A percentile compares a stretch with the other conserved stretches of the same genome.
phyloP scores from a whole-genome alignment of 2,113 vertebrate genomes.

The Mormyrus lacerda region DNA sequence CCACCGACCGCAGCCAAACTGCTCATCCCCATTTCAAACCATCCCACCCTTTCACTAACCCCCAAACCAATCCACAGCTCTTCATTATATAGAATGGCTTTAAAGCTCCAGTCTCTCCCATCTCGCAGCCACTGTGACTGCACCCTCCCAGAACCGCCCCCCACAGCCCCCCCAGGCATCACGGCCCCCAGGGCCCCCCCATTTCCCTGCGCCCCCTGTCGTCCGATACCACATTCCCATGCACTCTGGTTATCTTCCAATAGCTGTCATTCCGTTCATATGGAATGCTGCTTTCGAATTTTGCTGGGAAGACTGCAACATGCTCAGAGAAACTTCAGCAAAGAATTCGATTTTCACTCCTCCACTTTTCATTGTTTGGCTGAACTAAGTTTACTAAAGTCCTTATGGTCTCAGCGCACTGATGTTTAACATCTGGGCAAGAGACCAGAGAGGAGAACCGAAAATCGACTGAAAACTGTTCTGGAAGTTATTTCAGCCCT shows the following conservation, averaged over 20 bases:
- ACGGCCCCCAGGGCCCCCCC: too few relatives aligned
- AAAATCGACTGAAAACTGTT: background rate
- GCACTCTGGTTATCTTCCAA: background rate
- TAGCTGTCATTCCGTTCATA: background rate
- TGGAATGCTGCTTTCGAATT: background rate
- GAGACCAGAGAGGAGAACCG: background rate
- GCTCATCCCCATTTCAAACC: background rate
- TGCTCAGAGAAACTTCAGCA: background rate
- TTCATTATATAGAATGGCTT: constrained; percentile 22
- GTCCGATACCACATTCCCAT: background rate
- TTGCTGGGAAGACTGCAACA: background rate
- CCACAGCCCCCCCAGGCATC: background rate
- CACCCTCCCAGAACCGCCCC: background rate
- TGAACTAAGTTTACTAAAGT: background rate
- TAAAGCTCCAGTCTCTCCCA: background rate
- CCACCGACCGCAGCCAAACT: background rate
- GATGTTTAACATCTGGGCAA: background rate
- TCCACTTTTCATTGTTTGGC: background rate
- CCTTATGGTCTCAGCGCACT: background rate
- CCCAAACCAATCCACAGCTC: constrained; percentile 25
- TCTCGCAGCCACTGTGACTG: background rate
- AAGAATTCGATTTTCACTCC: background rate
- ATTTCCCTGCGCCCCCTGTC: background rate
- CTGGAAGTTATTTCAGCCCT: background rate
- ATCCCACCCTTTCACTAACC: background rate